Conservation (phyloP, 1,140 invertebrate genomes). For the Watersipora subatra region DNA sequence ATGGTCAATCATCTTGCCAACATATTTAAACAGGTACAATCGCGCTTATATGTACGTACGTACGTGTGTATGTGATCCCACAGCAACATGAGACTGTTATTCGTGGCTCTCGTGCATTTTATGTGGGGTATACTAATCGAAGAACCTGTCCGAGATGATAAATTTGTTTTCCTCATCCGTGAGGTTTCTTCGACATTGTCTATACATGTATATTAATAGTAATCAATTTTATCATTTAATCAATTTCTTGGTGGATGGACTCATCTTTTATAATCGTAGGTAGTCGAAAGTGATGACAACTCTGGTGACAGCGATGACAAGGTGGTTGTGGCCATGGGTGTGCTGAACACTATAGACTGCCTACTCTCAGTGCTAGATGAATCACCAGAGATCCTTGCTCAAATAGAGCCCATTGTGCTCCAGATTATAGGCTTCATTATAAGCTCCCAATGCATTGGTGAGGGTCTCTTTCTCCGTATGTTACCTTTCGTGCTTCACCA, state of each 20-base stretch:
- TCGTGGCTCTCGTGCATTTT: too few species aligned
- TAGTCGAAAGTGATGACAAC: slow-evolving; percentile 46
- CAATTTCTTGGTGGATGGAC: too few species aligned
- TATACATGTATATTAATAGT: too few species aligned
- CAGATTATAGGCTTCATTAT: slow-evolving; percentile 79
- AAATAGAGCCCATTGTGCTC: slow-evolving; percentile 83
- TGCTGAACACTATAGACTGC: slow-evolving; percentile 91
- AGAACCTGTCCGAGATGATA: too few species aligned
- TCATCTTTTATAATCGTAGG: too few species aligned
- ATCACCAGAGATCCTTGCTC: slow-evolving; percentile 62
- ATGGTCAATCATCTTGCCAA: slow-evolving; percentile 76
- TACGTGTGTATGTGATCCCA: neutral
- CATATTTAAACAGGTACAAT: slow-evolving; percentile 7
- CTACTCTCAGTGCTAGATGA: slow-evolving; percentile 86
- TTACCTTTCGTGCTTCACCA: too few species aligned
- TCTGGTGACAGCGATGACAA: slow-evolving; percentile 85
- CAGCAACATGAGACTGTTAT: too few species aligned
- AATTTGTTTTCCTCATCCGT: too few species aligned
- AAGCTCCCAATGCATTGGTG: slow-evolving; percentile 1
- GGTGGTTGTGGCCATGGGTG: slow-evolving; percentile 88
- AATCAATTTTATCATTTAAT: too few species aligned
- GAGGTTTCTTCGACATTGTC: too few species aligned
- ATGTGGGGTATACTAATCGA: too few species aligned
- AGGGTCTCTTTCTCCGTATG: too few species aligned
- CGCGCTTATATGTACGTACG: neutral